phyloP scores from a whole-genome alignment of 2,888 invertebrate genomes.

The Pheosia tremula region DNA sequence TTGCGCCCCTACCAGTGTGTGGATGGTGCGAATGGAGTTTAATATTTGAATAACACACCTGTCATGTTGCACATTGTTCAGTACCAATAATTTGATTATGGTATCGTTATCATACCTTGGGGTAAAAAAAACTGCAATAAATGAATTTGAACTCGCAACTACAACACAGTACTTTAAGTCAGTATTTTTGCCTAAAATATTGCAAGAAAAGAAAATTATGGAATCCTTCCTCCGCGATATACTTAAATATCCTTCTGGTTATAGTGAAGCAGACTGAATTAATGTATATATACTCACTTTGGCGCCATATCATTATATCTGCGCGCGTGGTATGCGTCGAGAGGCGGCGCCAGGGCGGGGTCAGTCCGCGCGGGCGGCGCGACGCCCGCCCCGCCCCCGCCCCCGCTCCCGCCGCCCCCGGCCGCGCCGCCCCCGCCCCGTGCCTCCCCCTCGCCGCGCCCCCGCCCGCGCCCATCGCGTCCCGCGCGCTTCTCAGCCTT shows the following conservation, averaged over 20 bases:
- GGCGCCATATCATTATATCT: slow-evolving; percentile 93
- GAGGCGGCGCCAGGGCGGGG: slow-evolving; percentile 72
- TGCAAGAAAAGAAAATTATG: no score
- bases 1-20: background rate
- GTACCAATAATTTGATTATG: slow-evolving; percentile 22
- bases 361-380: slow-evolving; percentile 44
- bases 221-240: no score
- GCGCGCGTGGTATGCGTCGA: slow-evolving; percentile 87
- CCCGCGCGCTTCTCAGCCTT: slow-evolving; percentile 73
- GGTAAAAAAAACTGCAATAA: background rate
- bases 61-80: slow-evolving; percentile 17
- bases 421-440: slow-evolving; percentile 58
- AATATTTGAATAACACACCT: slow-evolving; percentile 8
- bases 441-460: slow-evolving; percentile 26
- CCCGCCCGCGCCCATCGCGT: slow-evolving; percentile 25
- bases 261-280: background rate
- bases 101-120: slow-evolving; percentile 21
- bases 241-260: no score
- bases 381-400: slow-evolving; percentile 67
- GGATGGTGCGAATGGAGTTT: background rate
- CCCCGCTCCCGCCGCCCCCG: slow-evolving; percentile 60
- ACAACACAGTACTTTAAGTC: background rate
- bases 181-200: no score
- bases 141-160: background rate
- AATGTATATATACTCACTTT: slow-evolving; percentile 87